Evolutionary conservation across 2,797 vertebrate genomes (phyloP).

Genomic region (Antrozous pallidus): DNA sequence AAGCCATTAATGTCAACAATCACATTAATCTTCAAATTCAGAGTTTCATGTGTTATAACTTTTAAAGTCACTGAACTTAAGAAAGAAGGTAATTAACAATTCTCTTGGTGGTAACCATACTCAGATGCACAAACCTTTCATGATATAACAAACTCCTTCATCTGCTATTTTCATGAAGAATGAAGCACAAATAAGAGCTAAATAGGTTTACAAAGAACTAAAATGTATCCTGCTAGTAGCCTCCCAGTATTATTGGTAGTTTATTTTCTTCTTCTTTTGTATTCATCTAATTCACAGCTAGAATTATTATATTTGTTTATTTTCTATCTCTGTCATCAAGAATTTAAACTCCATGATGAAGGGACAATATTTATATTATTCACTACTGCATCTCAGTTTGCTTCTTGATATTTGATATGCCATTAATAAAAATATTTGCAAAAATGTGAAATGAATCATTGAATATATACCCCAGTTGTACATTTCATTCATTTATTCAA

Average conservation of each 20-base stretch:
- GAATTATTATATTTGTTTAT: background rate
- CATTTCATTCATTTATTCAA: background rate
- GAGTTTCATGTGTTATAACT: conserved; percentile 53
- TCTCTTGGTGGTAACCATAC: conserved; percentile 43
- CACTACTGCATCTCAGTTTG: background rate
- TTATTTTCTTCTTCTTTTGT: background rate
- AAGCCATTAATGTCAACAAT: conserved; percentile 62
- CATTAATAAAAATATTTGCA: background rate
- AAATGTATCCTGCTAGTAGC: background rate
- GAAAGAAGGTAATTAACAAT: conserved; percentile 71
- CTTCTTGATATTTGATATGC: background rate
- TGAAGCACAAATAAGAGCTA: background rate
- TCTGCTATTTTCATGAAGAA: background rate
- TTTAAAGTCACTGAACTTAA: conserved; percentile 71
- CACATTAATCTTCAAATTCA: conserved; percentile 67
- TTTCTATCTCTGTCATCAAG: background rate
- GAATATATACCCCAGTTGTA: background rate
- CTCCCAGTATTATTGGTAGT: background rate
- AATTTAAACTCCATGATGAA: background rate
- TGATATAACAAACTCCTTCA: background rate
- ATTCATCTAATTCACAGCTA: background rate
- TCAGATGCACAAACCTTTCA: background rate
- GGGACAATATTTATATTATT: background rate
- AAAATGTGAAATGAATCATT: background rate
- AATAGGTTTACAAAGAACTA: background rate